A percentile compares a stretch with the other conserved stretches of the same genome.
These are phyloP conservation scores for Oscheius sp. DNA, from an alignment of 2,888 invertebrate genomes.

Conservation along the genomic window DNA sequence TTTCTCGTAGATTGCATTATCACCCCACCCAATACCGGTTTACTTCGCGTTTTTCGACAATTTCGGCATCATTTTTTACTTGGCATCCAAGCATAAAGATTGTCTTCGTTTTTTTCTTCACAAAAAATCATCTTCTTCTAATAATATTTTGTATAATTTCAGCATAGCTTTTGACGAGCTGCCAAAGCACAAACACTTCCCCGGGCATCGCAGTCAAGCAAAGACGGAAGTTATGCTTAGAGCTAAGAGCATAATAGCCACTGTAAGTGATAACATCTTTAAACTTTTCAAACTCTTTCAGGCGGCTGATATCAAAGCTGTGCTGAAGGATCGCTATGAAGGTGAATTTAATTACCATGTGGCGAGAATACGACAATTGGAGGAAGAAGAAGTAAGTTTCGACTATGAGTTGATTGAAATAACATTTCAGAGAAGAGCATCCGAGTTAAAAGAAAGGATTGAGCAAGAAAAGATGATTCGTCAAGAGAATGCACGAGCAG, in stretches of 20 bases:
- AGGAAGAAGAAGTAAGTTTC: slow-evolving; percentile 9
- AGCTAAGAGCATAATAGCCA: not conserved
- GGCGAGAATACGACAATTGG: not conserved
- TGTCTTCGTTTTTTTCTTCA: too few species aligned
- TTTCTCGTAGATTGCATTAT: too few species aligned
- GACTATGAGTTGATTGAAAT: not conserved
- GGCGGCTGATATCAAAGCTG: slow-evolving; percentile 7
- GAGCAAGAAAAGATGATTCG: not conserved
- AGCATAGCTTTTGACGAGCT: slow-evolving; percentile 23
- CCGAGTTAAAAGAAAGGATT: not conserved
- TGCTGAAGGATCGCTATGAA: not conserved
- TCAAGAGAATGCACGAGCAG: slow-evolving; percentile 12
- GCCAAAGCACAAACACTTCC: slow-evolving; percentile 25
- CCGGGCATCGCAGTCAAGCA: not conserved
- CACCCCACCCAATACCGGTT: too few species aligned
- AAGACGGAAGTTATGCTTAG: not conserved
- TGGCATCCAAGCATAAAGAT: too few species aligned
- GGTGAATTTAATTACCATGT: not conserved
- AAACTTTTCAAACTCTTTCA: not conserved
- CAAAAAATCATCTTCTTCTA: too few species aligned
- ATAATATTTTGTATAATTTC: too few species aligned
- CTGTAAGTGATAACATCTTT: not conserved
- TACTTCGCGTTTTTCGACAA: too few species aligned
- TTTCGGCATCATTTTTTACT: too few species aligned
- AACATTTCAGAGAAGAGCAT: not conserved